Conservation (phyloP, 2,113 vertebrate species). For the Hypocryptadius cinnamomeus region DNA sequence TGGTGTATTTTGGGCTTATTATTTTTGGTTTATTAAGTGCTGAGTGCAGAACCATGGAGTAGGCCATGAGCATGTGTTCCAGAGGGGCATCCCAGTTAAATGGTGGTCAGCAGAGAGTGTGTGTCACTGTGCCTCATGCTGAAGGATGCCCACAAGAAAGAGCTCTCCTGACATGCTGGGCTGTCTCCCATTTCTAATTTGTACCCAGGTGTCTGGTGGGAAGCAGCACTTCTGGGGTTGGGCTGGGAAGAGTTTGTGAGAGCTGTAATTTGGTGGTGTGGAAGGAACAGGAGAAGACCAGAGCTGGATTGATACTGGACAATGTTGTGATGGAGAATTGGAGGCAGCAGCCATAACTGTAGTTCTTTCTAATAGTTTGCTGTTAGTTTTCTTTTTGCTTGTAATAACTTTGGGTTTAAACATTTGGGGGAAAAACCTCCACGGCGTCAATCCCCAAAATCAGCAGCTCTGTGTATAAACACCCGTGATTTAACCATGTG, state of each 20-base stretch:
- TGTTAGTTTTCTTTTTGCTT: not conserved
- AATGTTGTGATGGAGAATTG: not conserved
- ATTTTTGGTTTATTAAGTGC: not conserved
- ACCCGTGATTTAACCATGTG: not conserved
- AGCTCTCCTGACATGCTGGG: not conserved
- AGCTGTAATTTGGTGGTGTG: not conserved
- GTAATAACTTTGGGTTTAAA: not conserved
- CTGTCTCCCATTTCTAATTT: constrained; percentile 23
- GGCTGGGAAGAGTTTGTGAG: not conserved
- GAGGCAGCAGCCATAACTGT: not conserved
- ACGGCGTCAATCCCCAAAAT: rapidly evolving
- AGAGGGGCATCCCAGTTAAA: not conserved
- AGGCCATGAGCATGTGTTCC: constrained; percentile 30
- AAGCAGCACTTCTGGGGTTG: constrained; percentile 8
- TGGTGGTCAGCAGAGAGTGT: constrained; percentile 15
- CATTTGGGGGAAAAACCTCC: not conserved
- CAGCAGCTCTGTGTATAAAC: not conserved
- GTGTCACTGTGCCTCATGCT: not conserved
- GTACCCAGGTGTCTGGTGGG: not conserved
- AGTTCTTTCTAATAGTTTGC: not conserved
- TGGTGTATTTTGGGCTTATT: not conserved
- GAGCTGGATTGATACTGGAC: not conserved
- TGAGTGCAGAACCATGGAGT: not conserved
- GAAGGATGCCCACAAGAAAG: not conserved
- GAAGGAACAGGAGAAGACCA: not conserved